Evolutionary conservation across 2,113 vertebrate genomes (phyloP), one percentile per base, ranked within the genome.

Genomic region (Vulpes vulpes): DNA sequence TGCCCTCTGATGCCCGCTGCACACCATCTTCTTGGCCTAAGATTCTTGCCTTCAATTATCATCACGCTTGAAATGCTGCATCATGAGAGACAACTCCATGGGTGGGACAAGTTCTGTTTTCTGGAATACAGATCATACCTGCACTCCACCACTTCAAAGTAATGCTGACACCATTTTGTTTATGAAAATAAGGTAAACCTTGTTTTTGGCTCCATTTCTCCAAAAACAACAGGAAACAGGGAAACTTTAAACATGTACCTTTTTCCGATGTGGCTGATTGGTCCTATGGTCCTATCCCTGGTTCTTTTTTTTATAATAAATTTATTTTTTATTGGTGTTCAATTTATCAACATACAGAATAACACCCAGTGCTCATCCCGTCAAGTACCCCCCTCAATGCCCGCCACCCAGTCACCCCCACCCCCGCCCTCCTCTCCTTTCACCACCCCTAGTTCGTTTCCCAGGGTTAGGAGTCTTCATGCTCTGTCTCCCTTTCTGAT

Each of bases 1-100:
- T 57, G 0, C 4, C 11, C 62, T 25, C 22, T 38, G 4, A 2
- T 69, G 19, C 65, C 94, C 8, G 5, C 64, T 49, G 53, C n/a
- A 6, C 32, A 71, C 88, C 81, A 94, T 85, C n/a, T 51, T 69
- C 19, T 78, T 16, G 8, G 27, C 11, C 25, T 93, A 59, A 53
- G 57, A 55, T 74, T 93, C 38, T 17, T 49, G 51, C n/a, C 74
- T 94, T 97, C 94, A n/a, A 67, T 38, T 65, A 38, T n/a, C 86
- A 87, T 90, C 89, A 67, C 0, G 57, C 62, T 88, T 83, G 19
- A 49, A 74, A 95, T 65, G 0, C 55, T 55, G 97, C 82, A 80
- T 89, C 96, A 87, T 8, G 35, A 78, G 78, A 1, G 38, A 12
- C 5, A 74, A 74, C 59, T 74, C 27, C 27, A 81, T 5, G 80